Evolutionary conservation across 2,888 invertebrate genomes (phyloP), one percentile per base, ranked within the genome.

Genomic region (Nymphalis urticae): DNA sequence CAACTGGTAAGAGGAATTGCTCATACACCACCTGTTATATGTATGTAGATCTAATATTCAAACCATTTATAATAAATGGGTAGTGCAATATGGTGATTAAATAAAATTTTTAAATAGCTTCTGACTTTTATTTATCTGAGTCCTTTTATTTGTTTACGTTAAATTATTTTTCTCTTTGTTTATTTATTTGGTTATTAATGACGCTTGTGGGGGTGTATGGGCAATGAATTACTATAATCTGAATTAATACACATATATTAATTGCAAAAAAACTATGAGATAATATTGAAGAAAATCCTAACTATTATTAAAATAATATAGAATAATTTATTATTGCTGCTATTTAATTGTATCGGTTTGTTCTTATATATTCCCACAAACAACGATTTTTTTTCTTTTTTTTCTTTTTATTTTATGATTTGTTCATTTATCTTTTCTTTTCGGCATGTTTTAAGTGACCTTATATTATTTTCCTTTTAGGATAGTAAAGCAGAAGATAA

Each of bases 321-420:
- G 58, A 68, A 64, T 48, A 64, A 48, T 63, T 54, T 68, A 62
- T 60, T 68, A 56, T 70, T 58, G 61, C 64, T 70, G 63, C 64
- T 66, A 58, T 68, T 67, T 66, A 65, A 68, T 47, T 51, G 68
- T 64, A 21, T 58, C 19, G 63, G 62, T 66, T 73, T 73, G 78
- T 83, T 87, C 87, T 86, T 80, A 90, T 90, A 92, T 92, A 91
- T 92, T 91, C 91, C 91, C 91, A 92, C 91, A 92, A 92, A 92
- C 86, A 81, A 80, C 75, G 48, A 56, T 50, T 66, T 72, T 60
- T 62, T 66, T 61, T 27, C 3, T 27, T 66, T 77, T 76, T 76
- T 79, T 75, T 74, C 79, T 82, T 81, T 76, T 72, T 75, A 64
- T 79, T 73, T 71, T 75, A 69, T 74, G 54, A 78, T 75, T 77